These are phyloP conservation scores for Lytechinus variegatus DNA, from an alignment of 35 echinoderm and acorn worm species.

Conservation along the genomic window DNA sequence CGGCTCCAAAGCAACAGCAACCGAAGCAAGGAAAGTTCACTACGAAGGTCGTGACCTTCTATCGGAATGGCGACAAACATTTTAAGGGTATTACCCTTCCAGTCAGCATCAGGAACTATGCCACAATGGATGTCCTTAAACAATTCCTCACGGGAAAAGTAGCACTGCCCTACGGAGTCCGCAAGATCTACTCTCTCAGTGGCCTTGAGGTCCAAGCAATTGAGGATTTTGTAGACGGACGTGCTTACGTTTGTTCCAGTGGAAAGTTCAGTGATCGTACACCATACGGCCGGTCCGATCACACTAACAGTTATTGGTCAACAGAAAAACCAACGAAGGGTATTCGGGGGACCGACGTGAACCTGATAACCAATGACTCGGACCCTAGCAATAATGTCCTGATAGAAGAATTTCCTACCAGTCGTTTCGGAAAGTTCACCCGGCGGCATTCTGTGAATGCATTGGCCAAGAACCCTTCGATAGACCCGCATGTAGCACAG, in stretches of 20 bases:
- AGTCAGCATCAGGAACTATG: slow-evolving; percentile 71
- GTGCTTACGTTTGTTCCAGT: slow-evolving; percentile 92
- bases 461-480: slow-evolving; percentile 53
- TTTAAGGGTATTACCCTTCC: slow-evolving; percentile 82
- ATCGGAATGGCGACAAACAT: slow-evolving; percentile 95
- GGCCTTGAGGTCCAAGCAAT: slow-evolving; percentile 60
- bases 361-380: slow-evolving; percentile 43
- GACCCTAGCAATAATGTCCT: not conserved
- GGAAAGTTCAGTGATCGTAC: slow-evolving; percentile 76
- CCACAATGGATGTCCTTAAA: slow-evolving; percentile 78
- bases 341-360: slow-evolving; percentile 29
- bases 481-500: slow-evolving; percentile 56
- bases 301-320: slow-evolving; percentile 69
- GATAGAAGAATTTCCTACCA: slow-evolving; percentile 1
- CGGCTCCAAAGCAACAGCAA: slow-evolving; percentile 9
- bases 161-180: slow-evolving; percentile 81
- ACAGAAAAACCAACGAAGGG: slow-evolving; percentile 68
- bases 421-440: not conserved
- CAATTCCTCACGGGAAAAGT: slow-evolving; percentile 80
- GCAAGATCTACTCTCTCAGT: slow-evolving; percentile 75
- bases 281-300: slow-evolving; percentile 77
- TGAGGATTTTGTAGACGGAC: slow-evolving; percentile 80
- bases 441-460: slow-evolving; percentile 45
- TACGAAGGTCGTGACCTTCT: slow-evolving; percentile 89
- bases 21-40: slow-evolving; percentile 64